Conservation (phyloP, 1,140 invertebrate species). For the Dreissena rostriformis region DNA sequence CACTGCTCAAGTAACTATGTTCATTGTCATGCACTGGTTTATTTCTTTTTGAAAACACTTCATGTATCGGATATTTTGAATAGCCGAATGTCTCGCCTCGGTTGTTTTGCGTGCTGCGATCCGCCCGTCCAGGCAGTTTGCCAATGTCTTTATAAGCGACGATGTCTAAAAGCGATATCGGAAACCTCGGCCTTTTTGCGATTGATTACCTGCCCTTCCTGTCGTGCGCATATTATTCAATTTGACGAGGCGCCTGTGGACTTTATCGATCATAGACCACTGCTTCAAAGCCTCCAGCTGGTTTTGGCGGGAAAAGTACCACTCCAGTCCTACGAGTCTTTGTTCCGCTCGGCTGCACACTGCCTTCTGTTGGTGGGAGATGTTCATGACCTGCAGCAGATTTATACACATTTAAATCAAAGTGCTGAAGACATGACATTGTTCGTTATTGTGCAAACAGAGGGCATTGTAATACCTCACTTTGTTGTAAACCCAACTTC, state of each 20-base stretch:
- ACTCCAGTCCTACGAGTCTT: conserved; percentile 10
- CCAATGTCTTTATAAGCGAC: neutral
- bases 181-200: conserved; percentile 26
- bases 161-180: conserved; percentile 21
- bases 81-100: conserved; percentile 21
- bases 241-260: conserved; percentile 24
- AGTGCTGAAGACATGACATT: too few species aligned
- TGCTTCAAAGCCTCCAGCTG: conserved; percentile 37
- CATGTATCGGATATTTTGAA: conserved; percentile 23
- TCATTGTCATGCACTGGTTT: neutral
- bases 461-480: too few species aligned
- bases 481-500: too few species aligned
- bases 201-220: neutral
- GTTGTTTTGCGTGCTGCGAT: conserved; percentile 5
- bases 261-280: conserved; percentile 34
- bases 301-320: conserved; percentile 33
- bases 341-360: conserved; percentile 33
- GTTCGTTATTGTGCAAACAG: too few species aligned
- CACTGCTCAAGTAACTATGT: conserved; percentile 13
- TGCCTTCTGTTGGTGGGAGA: conserved; percentile 45
- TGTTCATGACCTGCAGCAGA: conserved; percentile 36
- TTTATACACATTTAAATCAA: too few species aligned
- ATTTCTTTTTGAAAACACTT: conserved; percentile 23
- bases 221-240: conserved; percentile 47
- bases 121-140: neutral